Conservation (phyloP, 2,113 vertebrate genomes). For the Anolis carolinensis region DNA sequence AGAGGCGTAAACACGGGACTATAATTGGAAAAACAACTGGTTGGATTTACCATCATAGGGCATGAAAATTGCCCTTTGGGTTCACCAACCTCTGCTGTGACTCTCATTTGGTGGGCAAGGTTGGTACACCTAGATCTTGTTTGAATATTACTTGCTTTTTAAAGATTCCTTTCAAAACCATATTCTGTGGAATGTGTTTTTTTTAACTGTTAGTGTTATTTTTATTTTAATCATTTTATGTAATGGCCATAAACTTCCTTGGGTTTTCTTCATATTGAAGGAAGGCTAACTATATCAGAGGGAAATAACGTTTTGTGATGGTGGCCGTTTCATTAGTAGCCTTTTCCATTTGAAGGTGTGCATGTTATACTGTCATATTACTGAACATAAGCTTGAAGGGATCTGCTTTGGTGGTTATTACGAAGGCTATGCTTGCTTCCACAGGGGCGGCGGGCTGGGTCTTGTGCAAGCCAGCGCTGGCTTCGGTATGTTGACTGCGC, state of each 20-base stretch:
- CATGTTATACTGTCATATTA: background rate
- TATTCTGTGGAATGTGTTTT: too few relatives aligned
- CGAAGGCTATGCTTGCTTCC: background rate
- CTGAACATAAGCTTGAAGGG: background rate
- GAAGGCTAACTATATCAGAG: background rate
- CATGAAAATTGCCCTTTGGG: too few relatives aligned
- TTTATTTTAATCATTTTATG: background rate
- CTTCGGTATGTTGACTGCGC: conserved; percentile 94
- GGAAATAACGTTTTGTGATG: background rate
- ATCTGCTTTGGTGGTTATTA: background rate
- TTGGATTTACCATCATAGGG: too few relatives aligned
- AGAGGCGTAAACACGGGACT: too few relatives aligned
- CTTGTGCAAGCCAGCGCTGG: conserved; percentile 94
- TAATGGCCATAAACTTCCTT: background rate
- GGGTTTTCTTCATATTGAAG: background rate
- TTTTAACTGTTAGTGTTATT: background rate
- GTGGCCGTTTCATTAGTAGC: too few relatives aligned
- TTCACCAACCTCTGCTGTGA: too few relatives aligned
- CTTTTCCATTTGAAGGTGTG: background rate
- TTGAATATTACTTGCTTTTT: too few relatives aligned
- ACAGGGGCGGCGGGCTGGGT: conserved; percentile 92
- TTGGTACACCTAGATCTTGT: too few relatives aligned
- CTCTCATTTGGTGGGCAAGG: too few relatives aligned
- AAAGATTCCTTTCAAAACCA: too few relatives aligned
- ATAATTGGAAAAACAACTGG: too few relatives aligned